A percentile compares a stretch with the other conserved stretches of the same genome.
These are phyloP conservation scores for Quadriops clusia DNA, from an alignment of 2,888 invertebrate genomes.

Conservation along the genomic window DNA sequence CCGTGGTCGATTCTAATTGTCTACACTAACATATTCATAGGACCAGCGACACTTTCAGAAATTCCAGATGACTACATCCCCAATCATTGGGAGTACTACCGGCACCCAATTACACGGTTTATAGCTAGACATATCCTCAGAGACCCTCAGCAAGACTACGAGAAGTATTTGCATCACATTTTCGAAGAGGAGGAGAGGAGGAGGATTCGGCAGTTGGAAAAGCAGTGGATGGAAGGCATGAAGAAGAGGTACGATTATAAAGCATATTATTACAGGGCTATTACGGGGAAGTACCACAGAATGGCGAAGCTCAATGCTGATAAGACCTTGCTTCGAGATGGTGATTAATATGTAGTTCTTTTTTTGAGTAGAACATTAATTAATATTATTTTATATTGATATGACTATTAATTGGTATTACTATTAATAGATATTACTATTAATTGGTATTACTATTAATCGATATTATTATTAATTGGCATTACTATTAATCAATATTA, in stretches of 20 bases:
- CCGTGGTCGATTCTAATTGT: slow-evolving; percentile 50
- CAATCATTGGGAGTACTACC: slow-evolving; percentile 71
- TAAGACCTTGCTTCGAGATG: slow-evolving; percentile 37
- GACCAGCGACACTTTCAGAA: slow-evolving; percentile 60
- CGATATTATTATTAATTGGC: too few species aligned
- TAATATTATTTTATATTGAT: too few species aligned
- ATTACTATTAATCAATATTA: too few species aligned
- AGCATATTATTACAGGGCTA: slow-evolving; percentile 59
- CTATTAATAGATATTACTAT: too few species aligned
- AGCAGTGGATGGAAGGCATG: too few species aligned
- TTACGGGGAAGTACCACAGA: slow-evolving; percentile 49
- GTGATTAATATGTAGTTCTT: too few species aligned
- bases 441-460: too few species aligned
- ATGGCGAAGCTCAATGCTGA: slow-evolving; percentile 47
- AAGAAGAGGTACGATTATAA: slow-evolving; percentile 61
- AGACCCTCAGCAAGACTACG: slow-evolving; percentile 65
- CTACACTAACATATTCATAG: slow-evolving; percentile 59
- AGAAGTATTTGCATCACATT: slow-evolving; percentile 55
- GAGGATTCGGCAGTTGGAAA: slow-evolving; percentile 41
- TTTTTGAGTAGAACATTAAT: too few species aligned
- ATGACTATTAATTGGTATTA: too few species aligned
- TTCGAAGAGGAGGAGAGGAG: slow-evolving; percentile 51
- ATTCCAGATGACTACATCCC: slow-evolving; percentile 70
- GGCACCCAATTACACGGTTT: slow-evolving; percentile 55
- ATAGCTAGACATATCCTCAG: slow-evolving; percentile 46